Base-by-base conservation (phyloP, 37 sponge, comb jelly and placozoan species). In the Agelas oroides region DNA sequence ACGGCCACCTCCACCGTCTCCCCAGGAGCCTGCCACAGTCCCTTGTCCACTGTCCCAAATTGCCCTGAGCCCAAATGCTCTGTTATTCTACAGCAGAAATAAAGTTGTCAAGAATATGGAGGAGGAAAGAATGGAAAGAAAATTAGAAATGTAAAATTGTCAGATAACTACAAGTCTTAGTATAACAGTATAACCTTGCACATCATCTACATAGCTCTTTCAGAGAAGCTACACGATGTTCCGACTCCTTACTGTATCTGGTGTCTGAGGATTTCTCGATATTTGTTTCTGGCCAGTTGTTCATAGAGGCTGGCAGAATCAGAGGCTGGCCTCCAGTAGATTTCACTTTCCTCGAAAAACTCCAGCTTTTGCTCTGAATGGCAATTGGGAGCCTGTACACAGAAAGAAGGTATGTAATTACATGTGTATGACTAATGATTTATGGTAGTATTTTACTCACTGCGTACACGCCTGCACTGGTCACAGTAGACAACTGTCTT, bases 251-350 rank as follows among this genome's bases (percentile, higher is more conserved):
- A 87, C 88, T 63, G 66, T 63, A 87, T 80, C n/a, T 80, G 79
- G 1, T 79, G 18, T 65, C 81, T 72, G 55, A 20, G 36, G 35
- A 87, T 80, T 65, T 87, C 88, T 65, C 88, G 56, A 72, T 87
- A 87, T 58, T 80, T 87, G 36, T 73, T 87, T 36, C 39, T 62
- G 6, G 81, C 81, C 28, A 87, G 88, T 38, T 87, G 88, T 21
- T 87, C 88, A 53, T 87, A 87, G 67, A 87, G 76, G 25, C 81
- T 65, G 31, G 75, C 80, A 20, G 81, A 60, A 58, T 79, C 58
- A 24, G 88, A 54, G 20, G 88, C 88, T 52, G 88, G 88, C 31
- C 17, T 74, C 88, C 88, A 87, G 62, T 79, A 87, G 23, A 69
- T 73, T 2, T 79, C 57, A 27, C 34, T 53, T 59, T 87, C 75